A percentile compares a stretch with the other conserved stretches of the same genome.
These are phyloP conservation scores for Lepisosteus oculatus DNA, from an alignment of 2,113 vertebrate genomes.

Conservation along the genomic window DNA sequence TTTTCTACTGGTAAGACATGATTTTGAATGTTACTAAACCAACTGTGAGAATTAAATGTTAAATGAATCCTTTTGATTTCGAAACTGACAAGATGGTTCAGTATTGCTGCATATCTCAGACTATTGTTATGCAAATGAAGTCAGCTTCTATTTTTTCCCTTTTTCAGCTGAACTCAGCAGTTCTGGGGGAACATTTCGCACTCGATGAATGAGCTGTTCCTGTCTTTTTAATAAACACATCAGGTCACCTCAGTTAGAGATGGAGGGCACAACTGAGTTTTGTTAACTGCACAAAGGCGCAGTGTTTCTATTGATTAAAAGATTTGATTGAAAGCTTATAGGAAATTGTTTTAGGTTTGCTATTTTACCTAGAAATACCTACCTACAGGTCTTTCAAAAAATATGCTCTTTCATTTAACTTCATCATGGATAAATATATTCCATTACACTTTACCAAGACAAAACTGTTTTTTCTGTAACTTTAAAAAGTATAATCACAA, in stretches of 20 bases:
- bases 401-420: too few species aligned
- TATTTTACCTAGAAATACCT: too few species aligned
- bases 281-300: slow-evolving; percentile 9
- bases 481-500: too few species aligned
- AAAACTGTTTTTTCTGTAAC: too few species aligned
- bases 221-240: slow-evolving; percentile 32
- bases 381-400: too few species aligned
- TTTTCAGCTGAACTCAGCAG: slow-evolving; percentile 45
- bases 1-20: slow-evolving; percentile 14
- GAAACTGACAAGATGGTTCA: slow-evolving; percentile 32
- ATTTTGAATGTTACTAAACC: slow-evolving; percentile 25
- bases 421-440: too few species aligned
- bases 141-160: slow-evolving; percentile 59
- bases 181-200: slow-evolving; percentile 22
- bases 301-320: slow-evolving; percentile 1
- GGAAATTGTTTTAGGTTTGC: not conserved
- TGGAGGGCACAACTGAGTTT: not conserved
- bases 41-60: slow-evolving; percentile 47
- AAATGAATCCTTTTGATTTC: slow-evolving; percentile 45
- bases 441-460: too few species aligned
- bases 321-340: not conserved
- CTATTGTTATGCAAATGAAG: slow-evolving; percentile 77
- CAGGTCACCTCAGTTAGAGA: slow-evolving; percentile 22
- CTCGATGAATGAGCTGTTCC: slow-evolving; percentile 20
- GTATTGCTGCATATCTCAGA: slow-evolving; percentile 58